Conservation (phyloP, 2,797 vertebrate species). For the Malurus leucopterus region DNA sequence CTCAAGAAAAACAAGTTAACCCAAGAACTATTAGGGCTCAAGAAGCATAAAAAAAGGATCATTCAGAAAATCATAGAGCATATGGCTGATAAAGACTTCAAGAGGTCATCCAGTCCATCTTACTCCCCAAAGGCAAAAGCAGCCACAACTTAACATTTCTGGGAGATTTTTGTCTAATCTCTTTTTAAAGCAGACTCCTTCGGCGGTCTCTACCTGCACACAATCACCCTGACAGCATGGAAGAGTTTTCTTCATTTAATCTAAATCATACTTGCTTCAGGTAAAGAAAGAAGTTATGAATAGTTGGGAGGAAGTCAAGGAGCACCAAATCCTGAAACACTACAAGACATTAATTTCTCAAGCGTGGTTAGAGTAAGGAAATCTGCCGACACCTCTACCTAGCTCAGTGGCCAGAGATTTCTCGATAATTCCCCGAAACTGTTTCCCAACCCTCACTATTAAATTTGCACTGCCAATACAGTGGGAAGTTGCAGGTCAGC, state of each 20-base stretch:
- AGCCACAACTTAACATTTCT: background rate
- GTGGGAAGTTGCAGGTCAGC: background rate
- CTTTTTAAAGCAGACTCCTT: background rate
- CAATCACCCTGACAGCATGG: background rate
- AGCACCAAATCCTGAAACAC: background rate
- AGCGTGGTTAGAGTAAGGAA: background rate
- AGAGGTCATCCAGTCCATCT: background rate
- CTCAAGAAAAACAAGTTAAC: background rate
- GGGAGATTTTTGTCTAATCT: constrained; percentile 11
- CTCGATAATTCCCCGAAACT: background rate
- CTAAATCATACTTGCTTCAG: background rate
- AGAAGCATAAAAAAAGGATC: background rate
- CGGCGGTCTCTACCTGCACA: background rate
- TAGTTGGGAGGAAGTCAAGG: background rate
- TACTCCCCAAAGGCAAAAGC: constrained; percentile 4
- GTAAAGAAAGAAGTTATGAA: background rate
- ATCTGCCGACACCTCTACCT: background rate
- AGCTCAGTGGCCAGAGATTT: background rate
- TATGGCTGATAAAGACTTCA: background rate
- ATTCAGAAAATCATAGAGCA: background rate
- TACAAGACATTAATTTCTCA: background rate
- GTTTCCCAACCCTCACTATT: background rate
- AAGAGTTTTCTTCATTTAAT: background rate
- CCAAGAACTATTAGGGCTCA: background rate
- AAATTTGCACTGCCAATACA: background rate